Base-by-base conservation (phyloP, 1,140 invertebrate genomes). In the Trigoniulus corallinus region DNA sequence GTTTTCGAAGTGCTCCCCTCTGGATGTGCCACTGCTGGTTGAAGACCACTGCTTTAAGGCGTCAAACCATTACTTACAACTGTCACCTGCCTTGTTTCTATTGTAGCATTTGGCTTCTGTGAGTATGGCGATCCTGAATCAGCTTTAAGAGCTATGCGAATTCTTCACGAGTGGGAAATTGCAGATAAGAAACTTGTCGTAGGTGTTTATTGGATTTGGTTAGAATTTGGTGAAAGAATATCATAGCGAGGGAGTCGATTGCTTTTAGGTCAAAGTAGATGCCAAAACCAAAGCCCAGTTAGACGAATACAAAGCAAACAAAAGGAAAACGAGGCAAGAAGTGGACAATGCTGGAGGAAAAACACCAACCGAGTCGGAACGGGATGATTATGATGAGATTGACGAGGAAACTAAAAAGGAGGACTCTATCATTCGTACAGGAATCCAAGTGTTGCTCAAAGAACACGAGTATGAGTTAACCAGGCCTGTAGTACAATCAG, bases 41-140 rank as follows among this genome's bases (percentile, higher is more conserved):
- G 29, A 1, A 2, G 2, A 20, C 7, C 10, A 13, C n/a, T n/a
- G n/a, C n/a, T n/a, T n/a, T n/a, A n/a, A n/a, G 1, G 2, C 37
- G 2, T 25, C 1, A 20, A 47, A 29, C 7, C n/a, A 44, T 43
- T 40, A 24, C 37, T 39, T 13, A 12, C 12, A 39, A 12, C 18
- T 39, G 12, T 39, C 37, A 39, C 18, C 12, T 39, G 12, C 18
- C 37, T 13, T 26, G 21, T 41, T 34, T 50, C 44, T 49, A 45
- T 59, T 57, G 47, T 64, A 75, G 92, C 87, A 10, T 99, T 99
- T 73, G 95, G 94, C 22, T 98, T 98, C 71, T 98, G 94, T 72
- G 95, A 98, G 71, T 92, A 81, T 74, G 85, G 77, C 46, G 83
- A 88, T 51, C 92, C 93, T 20, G 91, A 96, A 71, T 86, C 91